Evolutionary conservation across 2,888 invertebrate species (phyloP), one percentile per base, ranked within the genome.

Genomic region (Podabrus alpinus): DNA sequence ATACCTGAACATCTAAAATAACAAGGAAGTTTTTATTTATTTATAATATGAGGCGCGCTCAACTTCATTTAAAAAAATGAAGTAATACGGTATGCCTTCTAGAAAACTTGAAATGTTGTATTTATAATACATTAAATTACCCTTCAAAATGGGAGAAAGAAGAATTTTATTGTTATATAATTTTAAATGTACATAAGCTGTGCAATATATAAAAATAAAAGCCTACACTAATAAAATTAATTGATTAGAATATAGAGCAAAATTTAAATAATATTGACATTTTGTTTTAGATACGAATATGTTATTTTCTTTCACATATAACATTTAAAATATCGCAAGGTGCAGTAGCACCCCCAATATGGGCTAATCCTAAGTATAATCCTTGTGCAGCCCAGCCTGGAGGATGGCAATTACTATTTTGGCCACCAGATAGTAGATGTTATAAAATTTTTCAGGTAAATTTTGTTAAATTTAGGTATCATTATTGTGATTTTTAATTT

Each of bases 361-460:
- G 96, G 96, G 95, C 95, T 69, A 93, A 96, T 85, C 93, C 94
- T 1, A 89, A 90, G 78, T 90, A 91, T 81, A 96, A 96, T 86
- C 96, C 96, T 0, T 96, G 96, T 81, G 95, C 95, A 3, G 88
- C 91, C 2, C 92, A 93, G 85, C 93, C 94, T 0, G 90, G 93
- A 77, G 95, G 95, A 66, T 96, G 96, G 96, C 94, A 95, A 83
- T 89, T 95, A 84, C 89, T 96, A 72, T 95, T 93, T 86, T 96
- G 95, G 95, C 93, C 95, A 9, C 90, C 91, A 1, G 93, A 96
- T 85, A 93, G 94, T 77, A 92, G 94, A 86, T 96, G 96, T 88
- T 95, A 96, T 86, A 94, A 94, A 85, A 96, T 96, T 86, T 96
- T 95, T 84, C 93, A 94, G 89, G 92, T 91, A 84, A 80, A 78